phyloP scores from a whole-genome alignment of 2,113 vertebrate genomes.

The Corvus moneduloides region DNA sequence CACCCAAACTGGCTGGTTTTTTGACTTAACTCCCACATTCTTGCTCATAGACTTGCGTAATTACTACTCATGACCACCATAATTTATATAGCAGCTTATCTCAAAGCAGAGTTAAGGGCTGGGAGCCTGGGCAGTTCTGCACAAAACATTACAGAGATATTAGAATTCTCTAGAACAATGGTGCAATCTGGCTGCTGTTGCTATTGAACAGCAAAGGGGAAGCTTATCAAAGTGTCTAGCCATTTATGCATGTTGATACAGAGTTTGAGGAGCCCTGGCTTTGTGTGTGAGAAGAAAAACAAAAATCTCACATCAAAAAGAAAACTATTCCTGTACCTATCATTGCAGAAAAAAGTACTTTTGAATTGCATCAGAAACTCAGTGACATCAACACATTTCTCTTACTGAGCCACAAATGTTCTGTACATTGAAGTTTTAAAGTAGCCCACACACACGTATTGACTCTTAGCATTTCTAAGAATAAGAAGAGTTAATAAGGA shows the following conservation, averaged over 20 bases:
- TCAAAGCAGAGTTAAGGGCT: not conserved
- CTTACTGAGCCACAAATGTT: not conserved
- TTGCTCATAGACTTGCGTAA: not conserved
- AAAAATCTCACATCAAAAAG: not conserved
- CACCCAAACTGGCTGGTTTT: not conserved
- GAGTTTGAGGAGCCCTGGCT: not conserved
- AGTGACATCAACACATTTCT: not conserved
- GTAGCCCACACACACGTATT: not conserved
- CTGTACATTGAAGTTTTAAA: not conserved
- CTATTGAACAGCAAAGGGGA: not conserved
- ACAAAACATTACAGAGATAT: not conserved
- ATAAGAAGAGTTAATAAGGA: fast-evolving
- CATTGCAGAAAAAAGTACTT: not conserved
- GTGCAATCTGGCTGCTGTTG: not conserved
- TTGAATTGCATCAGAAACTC: not conserved
- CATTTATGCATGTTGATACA: not conserved
- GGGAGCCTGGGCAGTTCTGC: not conserved
- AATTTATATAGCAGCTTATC: slow-evolving; percentile 35
- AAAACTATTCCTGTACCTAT: not conserved
- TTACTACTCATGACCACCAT: not conserved
- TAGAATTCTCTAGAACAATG: not conserved
- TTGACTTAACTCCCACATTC: not conserved
- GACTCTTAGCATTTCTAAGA: not conserved
- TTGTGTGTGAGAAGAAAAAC: not conserved
- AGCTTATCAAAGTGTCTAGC: not conserved